Conservation (phyloP, 2,113 vertebrate species). For the Platycercus adscitus region DNA sequence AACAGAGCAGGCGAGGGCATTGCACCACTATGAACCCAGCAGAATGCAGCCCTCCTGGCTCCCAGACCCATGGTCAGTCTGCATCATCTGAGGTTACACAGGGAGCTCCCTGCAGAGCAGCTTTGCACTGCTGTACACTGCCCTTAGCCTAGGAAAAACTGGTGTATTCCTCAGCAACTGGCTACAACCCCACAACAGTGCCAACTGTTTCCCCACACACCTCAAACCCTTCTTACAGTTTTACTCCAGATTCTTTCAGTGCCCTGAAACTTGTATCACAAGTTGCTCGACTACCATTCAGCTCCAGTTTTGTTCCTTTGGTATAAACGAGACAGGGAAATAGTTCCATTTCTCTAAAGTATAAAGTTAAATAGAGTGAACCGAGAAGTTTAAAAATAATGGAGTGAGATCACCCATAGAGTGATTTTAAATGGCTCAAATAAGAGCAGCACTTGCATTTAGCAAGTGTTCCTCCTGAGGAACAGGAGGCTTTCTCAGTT, state of each 20-base stretch:
- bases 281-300: not conserved
- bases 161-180: accelerated
- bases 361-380: conserved; percentile 59
- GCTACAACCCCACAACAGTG: not conserved
- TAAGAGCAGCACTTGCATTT: not conserved
- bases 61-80: accelerated
- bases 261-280: not conserved
- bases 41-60: accelerated
- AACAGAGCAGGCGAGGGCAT: not conserved
- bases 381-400: conserved; percentile 38
- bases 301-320: not conserved
- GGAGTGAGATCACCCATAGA: conserved; percentile 31
- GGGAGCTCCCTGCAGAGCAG: not conserved
- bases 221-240: not conserved
- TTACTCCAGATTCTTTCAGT: not conserved
- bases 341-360: conserved; percentile 9
- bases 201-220: not conserved
- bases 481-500: not conserved
- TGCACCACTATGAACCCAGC: accelerated
- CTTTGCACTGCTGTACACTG: accelerated
- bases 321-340: not conserved
- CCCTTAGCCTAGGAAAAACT: accelerated
- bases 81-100: accelerated
- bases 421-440: not conserved
- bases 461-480: not conserved